Percentiles rank a stretch among this genome's conserved stretches.
phyloP scores from a whole-genome alignment of 2,797 vertebrate genomes.

The Clarias fuscus region DNA sequence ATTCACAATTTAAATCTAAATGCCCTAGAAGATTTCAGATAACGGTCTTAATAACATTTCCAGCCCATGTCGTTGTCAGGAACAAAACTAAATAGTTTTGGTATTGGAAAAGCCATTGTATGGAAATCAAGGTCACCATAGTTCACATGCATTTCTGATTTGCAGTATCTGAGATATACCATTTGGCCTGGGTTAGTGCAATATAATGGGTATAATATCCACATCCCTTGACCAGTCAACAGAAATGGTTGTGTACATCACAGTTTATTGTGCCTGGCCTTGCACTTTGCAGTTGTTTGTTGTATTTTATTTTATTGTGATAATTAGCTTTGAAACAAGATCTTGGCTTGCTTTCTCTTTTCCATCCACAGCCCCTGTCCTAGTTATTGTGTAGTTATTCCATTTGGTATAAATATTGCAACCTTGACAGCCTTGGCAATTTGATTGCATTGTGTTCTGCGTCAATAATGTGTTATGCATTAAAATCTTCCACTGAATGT shows the following conservation, averaged over 20 bases:
- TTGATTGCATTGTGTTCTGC: background rate
- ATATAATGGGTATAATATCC: background rate
- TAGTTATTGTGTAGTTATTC: background rate
- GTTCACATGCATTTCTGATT: background rate
- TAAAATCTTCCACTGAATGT: slow-evolving; percentile 21
- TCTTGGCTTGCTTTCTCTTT: background rate
- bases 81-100: background rate
- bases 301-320: background rate
- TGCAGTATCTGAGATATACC: background rate
- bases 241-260: background rate
- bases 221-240: background rate
- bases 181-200: background rate
- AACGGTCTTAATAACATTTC: background rate
- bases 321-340: background rate
- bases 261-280: background rate
- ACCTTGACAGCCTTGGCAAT: background rate
- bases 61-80: background rate
- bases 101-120: background rate
- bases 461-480: slow-evolving; percentile 27
- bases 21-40: background rate
- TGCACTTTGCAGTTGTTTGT: background rate
- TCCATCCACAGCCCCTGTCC: too few species aligned
- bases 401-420: background rate
- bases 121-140: background rate
- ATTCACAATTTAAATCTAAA: background rate